Percentiles rank a stretch among this genome's conserved stretches.
phyloP scores from a whole-genome alignment of 2,888 invertebrate species.

The Netelia melanura region DNA sequence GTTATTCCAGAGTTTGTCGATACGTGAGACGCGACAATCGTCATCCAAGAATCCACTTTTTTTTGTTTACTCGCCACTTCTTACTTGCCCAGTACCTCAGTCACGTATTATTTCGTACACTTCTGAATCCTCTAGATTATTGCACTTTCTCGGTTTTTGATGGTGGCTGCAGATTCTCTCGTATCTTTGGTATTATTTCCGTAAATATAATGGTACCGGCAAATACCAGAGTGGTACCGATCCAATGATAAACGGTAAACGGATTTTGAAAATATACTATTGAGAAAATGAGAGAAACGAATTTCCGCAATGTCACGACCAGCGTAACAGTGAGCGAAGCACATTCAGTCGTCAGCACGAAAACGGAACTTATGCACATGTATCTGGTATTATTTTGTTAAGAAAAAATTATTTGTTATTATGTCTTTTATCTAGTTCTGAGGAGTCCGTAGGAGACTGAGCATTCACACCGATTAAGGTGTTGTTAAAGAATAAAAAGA shows the following conservation, averaged over 20 bases:
- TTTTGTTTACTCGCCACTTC: neutral
- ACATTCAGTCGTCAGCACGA: constrained; percentile 96
- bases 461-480: neutral
- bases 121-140: constrained; percentile 60
- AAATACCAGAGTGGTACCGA: constrained; percentile 96
- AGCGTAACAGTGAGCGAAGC: constrained; percentile 97
- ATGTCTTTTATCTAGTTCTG: neutral
- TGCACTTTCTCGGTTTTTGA: constrained; percentile 71
- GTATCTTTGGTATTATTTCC: constrained; percentile 88
- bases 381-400: constrained; percentile 85
- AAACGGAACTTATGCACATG: constrained; percentile 97
- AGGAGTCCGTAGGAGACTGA: neutral
- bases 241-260: constrained; percentile 96
- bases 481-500: constrained; percentile 2
- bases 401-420: constrained; percentile 64
- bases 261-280: constrained; percentile 97
- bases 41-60: neutral
- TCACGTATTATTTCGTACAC: neutral
- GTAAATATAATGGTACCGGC: constrained; percentile 97
- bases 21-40: too few species aligned
- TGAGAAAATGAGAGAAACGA: constrained; percentile 97
- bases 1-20: too few species aligned
- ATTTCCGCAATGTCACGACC: constrained; percentile 98
- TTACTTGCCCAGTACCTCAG: neutral
- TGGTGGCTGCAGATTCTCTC: constrained; percentile 64